Evolutionary conservation across 1,140 invertebrate genomes (phyloP).

Genomic region (Bombus superbus): DNA sequence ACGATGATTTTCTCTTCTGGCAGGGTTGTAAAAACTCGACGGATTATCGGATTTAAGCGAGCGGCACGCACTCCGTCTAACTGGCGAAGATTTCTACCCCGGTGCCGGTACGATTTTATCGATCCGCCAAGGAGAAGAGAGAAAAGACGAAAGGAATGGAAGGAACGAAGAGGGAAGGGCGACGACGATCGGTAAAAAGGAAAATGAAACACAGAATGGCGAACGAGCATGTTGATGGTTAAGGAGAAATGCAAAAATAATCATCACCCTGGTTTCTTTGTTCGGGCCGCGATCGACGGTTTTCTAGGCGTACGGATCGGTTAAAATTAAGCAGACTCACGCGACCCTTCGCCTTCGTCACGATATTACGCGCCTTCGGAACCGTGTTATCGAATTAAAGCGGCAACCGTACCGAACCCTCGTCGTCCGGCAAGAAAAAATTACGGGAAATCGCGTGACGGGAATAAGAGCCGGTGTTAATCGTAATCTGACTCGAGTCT

Average conservation of each 20-base stretch:
- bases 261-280: conserved; percentile 52
- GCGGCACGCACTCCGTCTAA: not conserved
- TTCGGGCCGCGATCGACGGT: not conserved
- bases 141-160: too few relatives aligned
- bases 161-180: not conserved
- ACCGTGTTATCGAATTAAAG: conserved; percentile 64
- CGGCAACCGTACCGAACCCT: not conserved
- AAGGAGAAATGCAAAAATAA: conserved; percentile 64
- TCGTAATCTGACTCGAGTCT: conserved; percentile 47
- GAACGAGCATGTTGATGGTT: conserved; percentile 23
- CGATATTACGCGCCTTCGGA: conserved; percentile 57
- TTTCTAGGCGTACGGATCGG: not conserved
- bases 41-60: conserved; percentile 21
- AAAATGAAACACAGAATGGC: not conserved
- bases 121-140: not conserved
- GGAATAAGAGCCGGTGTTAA: conserved; percentile 43
- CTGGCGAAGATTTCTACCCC: not conserved
- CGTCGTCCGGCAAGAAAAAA: conserved; percentile 20
- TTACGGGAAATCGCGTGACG: conserved; percentile 51
- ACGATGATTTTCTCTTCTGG: conserved; percentile 12
- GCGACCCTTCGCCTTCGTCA: conserved; percentile 36
- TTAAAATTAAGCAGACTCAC: conserved; percentile 65
- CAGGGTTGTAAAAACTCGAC: conserved; percentile 25
- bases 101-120: conserved; percentile 31
- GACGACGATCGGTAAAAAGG: not conserved